phyloP scores from a whole-genome alignment of 1,140 invertebrate species.

The Achatina immaculata region DNA sequence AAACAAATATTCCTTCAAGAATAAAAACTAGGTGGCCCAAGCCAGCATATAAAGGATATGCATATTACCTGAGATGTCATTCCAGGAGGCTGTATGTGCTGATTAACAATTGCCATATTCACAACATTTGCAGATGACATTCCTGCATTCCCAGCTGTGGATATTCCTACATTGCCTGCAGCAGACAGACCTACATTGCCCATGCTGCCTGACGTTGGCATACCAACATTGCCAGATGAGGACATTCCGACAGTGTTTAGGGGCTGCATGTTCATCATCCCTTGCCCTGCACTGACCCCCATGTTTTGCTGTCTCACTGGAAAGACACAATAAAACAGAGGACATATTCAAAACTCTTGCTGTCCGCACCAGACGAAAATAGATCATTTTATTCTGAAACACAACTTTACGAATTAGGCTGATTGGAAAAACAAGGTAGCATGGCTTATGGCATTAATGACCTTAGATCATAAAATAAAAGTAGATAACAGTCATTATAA shows the following conservation, averaged over 20 bases:
- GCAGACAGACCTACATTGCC: not conserved
- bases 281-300: not conserved
- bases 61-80: not conserved
- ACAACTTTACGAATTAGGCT: no score
- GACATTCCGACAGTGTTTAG: not conserved
- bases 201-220: not conserved
- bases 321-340: not conserved
- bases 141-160: not conserved
- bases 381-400: no score
- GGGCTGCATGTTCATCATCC: not conserved
- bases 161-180: not conserved
- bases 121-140: not conserved
- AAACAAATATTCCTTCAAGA: no score
- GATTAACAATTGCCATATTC: no score
- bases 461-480: no score
- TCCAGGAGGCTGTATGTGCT: not conserved
- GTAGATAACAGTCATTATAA: no score
- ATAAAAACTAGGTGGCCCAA: no score
- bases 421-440: no score
- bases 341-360: no score
- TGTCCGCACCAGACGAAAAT: no score
- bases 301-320: constrained; percentile 6
- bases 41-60: no score
- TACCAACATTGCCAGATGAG: not conserved
- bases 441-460: no score